Conservation (phyloP, 1,140 invertebrate genomes). For the Sycobia sp. region DNA sequence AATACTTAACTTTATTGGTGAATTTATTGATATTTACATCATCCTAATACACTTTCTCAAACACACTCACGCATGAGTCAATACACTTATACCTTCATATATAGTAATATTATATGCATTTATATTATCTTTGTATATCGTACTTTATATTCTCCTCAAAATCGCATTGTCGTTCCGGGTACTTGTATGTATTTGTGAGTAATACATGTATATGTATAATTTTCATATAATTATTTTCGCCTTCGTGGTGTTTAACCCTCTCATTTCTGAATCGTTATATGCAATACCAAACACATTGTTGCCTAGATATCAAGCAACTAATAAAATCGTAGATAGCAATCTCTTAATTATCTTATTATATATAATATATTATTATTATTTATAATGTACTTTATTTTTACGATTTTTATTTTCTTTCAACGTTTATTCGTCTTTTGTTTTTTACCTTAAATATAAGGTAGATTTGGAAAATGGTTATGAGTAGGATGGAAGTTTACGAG, state of each 20-base stretch:
- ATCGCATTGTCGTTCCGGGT: constrained; percentile 47
- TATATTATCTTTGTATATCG: constrained; percentile 36
- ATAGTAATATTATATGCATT: constrained; percentile 41
- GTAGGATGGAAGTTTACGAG: constrained; percentile 34
- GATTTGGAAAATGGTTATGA: constrained; percentile 51
- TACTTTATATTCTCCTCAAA: constrained; percentile 35
- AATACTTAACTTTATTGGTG: constrained; percentile 23
- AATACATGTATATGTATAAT: constrained; percentile 47
- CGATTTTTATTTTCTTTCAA: constrained; percentile 6
- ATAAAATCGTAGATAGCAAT: constrained; percentile 15
- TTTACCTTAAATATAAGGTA: constrained; percentile 50
- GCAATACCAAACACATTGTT: background rate
- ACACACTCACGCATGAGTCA: constrained; percentile 32
- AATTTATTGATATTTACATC: constrained; percentile 36
- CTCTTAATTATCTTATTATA: constrained; percentile 14
- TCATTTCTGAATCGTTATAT: background rate
- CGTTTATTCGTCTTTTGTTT: constrained; percentile 30
- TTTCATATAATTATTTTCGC: constrained; percentile 31
- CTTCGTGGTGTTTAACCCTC: constrained; percentile 11
- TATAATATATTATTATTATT: constrained; percentile 27
- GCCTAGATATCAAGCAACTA: constrained; percentile 1
- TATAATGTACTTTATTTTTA: constrained; percentile 21
- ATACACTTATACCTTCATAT: constrained; percentile 49
- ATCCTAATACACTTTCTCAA: constrained; percentile 22
- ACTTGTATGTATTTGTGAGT: constrained; percentile 47